Evolutionary conservation across 2,113 vertebrate species (phyloP).

Genomic region (Neofelis nebulosa): DNA sequence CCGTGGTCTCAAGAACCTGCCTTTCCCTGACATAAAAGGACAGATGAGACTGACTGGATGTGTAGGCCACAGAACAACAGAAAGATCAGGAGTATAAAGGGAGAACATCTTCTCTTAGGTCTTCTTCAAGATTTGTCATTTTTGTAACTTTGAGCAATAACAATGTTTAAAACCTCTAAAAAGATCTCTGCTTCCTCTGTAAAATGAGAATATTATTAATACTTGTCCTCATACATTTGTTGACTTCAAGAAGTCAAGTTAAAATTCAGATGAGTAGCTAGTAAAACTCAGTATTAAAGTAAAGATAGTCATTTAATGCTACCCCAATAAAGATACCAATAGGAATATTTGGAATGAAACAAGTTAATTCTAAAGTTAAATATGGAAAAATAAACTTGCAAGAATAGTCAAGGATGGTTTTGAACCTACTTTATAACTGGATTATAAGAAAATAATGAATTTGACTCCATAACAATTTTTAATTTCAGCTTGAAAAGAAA

Average conservation of each 20-base stretch:
- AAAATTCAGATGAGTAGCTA: background rate
- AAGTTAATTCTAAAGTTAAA: constrained; percentile 39
- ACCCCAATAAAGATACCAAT: background rate
- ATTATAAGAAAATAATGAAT: background rate
- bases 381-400: background rate
- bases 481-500: constrained; percentile 39
- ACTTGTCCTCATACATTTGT: background rate
- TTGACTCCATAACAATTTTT: background rate
- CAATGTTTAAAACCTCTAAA: background rate
- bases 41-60: background rate
- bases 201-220: background rate
- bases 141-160: constrained; percentile 1
- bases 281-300: background rate
- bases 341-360: background rate
- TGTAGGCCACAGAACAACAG: background rate
- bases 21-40: background rate
- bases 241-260: background rate
- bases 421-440: background rate
- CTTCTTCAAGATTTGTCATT: background rate
- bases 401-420: background rate
- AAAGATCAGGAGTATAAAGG: background rate
- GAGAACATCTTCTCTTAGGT: background rate
- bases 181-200: background rate
- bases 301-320: background rate
- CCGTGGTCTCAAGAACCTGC: background rate